Base-by-base conservation (phyloP, 2,113 vertebrate genomes). In the Menidia beryllina region DNA sequence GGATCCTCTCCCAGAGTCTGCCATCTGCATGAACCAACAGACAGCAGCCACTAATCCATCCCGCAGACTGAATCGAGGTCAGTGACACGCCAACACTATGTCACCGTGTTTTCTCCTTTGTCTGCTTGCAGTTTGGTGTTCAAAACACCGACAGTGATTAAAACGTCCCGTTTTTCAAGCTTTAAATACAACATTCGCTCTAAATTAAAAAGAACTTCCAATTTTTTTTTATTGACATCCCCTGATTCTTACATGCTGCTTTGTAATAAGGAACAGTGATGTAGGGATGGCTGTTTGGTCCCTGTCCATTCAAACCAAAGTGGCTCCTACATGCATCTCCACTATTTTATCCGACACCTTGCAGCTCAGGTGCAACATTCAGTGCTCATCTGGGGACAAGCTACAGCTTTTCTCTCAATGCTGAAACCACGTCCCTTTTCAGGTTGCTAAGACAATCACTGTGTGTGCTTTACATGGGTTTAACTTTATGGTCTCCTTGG, bases 11-110 rank as follows among this genome's bases (percentile, higher is more conserved):
- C 68, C 23, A 38, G 51, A 68, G 12, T 0, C 11, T 55, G 20
- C 62, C 39, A 53, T 74, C 0, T 48, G 36, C 73, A 50, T 61
- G 13, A 47, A 60, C 34, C 41, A 47, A 20, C 21, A 25, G 41
- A 27, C 53, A 30, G 47, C 61, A 51, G 26, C 41, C 7, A 36
- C 56, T 74, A 51, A 84, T 71, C 48, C 9, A 55, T 51, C 3
- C 1, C 7, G 55, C 3, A 34, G 12, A 39, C 2, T 20, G 19
- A 54, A 51, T 20, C 47, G 59, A 66, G n/a, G 34, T 13, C 54
- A 20, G 7, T 38, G 38, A 51, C 43, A 1, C 11, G 23, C 5
- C 43, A 51, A 6, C 3, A 60, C 45, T 19, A 27, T 15, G n/a
- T 27, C 4, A 17, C n/a, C n/a, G n/a, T n/a, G 41, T 66, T 57